Conservation (phyloP, 30 jellyfish, hydroid and myxozoan species). For the Cassiopea andromeda region DNA sequence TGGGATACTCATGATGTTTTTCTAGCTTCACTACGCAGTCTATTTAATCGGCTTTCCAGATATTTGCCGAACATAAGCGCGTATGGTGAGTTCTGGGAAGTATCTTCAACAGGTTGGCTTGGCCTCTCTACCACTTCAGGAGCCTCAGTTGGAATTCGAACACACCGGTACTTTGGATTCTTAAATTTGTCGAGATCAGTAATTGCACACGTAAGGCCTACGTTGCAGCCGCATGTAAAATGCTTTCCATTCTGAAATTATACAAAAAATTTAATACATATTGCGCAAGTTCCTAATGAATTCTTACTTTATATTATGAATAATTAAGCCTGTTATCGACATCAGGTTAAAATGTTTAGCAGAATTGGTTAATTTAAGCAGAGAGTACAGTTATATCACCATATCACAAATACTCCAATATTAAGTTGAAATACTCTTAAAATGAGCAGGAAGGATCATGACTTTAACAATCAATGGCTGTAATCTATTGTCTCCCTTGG, state of each 20-base stretch:
- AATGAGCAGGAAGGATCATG: slow-evolving; percentile 20
- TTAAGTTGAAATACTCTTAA: slow-evolving; percentile 9
- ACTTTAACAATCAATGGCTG: neutral
- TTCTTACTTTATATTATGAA: neutral
- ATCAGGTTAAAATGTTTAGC: neutral
- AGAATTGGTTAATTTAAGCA: neutral
- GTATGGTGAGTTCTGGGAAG: slow-evolving; percentile 49
- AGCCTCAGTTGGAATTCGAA: slow-evolving; percentile 78
- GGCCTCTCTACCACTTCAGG: slow-evolving; percentile 70
- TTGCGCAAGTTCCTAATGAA: neutral
- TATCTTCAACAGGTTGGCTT: slow-evolving; percentile 16
- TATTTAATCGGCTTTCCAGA: slow-evolving; percentile 34
- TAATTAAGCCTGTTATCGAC: slow-evolving; percentile 3
- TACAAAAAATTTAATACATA: neutral
- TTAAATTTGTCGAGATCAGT: slow-evolving; percentile 66
- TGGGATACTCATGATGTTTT: slow-evolving; percentile 25
- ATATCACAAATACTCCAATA: slow-evolving; percentile 1
- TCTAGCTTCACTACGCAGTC: slow-evolving; percentile 26
- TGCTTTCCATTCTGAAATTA: slow-evolving; percentile 65
- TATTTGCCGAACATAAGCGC: slow-evolving; percentile 44
- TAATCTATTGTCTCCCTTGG: neutral
- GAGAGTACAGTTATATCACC: neutral
- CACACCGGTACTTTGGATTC: slow-evolving; percentile 81
- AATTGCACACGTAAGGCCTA: slow-evolving; percentile 83
- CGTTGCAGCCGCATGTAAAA: slow-evolving; percentile 76